A percentile compares a stretch with the other conserved stretches of the same genome.
phyloP scores from a whole-genome alignment of 1,140 invertebrate species.

The Drosophila fuyamai region DNA sequence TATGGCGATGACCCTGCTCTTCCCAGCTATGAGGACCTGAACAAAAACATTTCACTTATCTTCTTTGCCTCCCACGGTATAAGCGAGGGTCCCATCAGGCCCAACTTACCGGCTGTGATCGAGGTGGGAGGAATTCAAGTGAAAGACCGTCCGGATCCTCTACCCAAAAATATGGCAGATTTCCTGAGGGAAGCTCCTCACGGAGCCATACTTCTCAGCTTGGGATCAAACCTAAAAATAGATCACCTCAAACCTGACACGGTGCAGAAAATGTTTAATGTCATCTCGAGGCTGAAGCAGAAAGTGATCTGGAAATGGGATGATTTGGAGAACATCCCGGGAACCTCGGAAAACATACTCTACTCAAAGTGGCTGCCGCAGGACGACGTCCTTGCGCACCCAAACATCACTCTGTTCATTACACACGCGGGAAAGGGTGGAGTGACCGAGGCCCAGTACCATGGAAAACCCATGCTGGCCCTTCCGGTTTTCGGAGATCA shows the following conservation, averaged over 20 bases:
- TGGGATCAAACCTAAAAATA: slow-evolving; percentile 86
- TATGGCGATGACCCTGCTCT: slow-evolving; percentile 47
- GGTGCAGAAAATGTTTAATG: slow-evolving; percentile 84
- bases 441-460: slow-evolving; percentile 85
- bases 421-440: slow-evolving; percentile 89
- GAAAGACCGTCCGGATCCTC: slow-evolving; percentile 56
- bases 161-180: slow-evolving; percentile 58
- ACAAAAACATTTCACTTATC: slow-evolving; percentile 60
- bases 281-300: slow-evolving; percentile 83
- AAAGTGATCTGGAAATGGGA: slow-evolving; percentile 86
- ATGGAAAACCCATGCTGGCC: slow-evolving; percentile 85
- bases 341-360: slow-evolving; percentile 86
- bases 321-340: slow-evolving; percentile 58
- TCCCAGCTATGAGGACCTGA: slow-evolving; percentile 38
- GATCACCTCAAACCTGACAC: slow-evolving; percentile 81
- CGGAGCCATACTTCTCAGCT: slow-evolving; percentile 86
- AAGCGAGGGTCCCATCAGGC: slow-evolving; percentile 67
- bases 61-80: slow-evolving; percentile 54
- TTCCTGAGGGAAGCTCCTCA: slow-evolving; percentile 54
- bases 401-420: slow-evolving; percentile 89
- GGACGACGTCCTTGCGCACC: slow-evolving; percentile 85
- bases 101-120: slow-evolving; percentile 78
- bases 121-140: slow-evolving; percentile 85
- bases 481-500: slow-evolving; percentile 85
- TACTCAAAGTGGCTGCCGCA: slow-evolving; percentile 87